Conservation (phyloP, 1,140 invertebrate species). For the Leptopilina clavipes region DNA sequence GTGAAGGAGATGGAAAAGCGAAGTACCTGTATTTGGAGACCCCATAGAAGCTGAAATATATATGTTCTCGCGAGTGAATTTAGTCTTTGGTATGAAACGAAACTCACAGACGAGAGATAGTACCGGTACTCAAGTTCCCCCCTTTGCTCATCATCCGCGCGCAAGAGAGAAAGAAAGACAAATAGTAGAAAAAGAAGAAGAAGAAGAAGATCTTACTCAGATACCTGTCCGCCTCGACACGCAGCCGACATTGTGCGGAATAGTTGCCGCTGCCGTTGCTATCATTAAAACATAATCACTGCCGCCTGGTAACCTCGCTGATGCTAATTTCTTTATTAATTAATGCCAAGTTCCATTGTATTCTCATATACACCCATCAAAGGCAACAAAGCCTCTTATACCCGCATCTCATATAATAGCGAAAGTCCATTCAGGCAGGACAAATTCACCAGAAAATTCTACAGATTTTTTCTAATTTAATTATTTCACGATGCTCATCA, state of each 20-base stretch:
- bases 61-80: not conserved
- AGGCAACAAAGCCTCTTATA: slow-evolving; percentile 40
- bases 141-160: slow-evolving; percentile 7
- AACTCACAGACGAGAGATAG: not conserved
- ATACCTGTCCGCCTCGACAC: slow-evolving; percentile 48
- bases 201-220: slow-evolving; percentile 55
- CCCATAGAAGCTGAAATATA: not conserved
- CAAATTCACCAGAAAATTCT: slow-evolving; percentile 41
- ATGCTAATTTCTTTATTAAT: slow-evolving; percentile 73
- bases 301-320: slow-evolving; percentile 63
- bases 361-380: slow-evolving; percentile 54
- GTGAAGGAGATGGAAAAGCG: too few species aligned
- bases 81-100: not conserved
- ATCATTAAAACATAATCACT: slow-evolving; percentile 73
- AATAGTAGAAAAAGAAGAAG: slow-evolving; percentile 48
- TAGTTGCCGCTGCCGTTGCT: slow-evolving; percentile 61
- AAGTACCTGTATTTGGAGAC: not conserved
- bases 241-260: slow-evolving; percentile 58
- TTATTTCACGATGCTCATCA: too few species aligned
- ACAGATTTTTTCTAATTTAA: not conserved
- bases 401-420: not conserved
- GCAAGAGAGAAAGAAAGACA: slow-evolving; percentile 43
- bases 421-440: not conserved
- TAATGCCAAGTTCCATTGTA: slow-evolving; percentile 70
- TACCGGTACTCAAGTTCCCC: not conserved